Percentiles rank a stretch among this genome's conserved stretches.
These are phyloP conservation scores for Nothoprocta perdicaria DNA, from an alignment of 2,113 vertebrate species.

Conservation along the genomic window DNA sequence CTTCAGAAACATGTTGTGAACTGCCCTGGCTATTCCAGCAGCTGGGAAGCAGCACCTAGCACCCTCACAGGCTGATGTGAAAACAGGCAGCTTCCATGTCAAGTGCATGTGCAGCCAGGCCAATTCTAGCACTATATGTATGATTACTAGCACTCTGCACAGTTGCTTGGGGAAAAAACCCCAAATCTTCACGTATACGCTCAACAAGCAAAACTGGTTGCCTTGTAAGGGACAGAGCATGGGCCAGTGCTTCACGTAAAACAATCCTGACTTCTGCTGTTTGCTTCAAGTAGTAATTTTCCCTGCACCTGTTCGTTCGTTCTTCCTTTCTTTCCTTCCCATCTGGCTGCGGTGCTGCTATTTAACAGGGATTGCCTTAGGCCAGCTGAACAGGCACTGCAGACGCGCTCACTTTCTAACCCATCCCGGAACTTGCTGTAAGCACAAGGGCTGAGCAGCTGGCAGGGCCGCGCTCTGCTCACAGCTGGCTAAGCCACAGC, in stretches of 20 bases:
- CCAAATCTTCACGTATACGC: not conserved
- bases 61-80: not conserved
- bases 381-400: not conserved
- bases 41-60: conserved; percentile 15
- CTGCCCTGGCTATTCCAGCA: not conserved
- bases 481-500: not conserved
- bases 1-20: not conserved
- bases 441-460: not conserved
- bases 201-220: not conserved
- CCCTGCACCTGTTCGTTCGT: not conserved
- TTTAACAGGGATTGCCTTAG: not conserved
- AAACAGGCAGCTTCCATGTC: not conserved
- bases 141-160: not conserved
- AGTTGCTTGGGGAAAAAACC: conserved; percentile 15
- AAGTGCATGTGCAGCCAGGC: not conserved
- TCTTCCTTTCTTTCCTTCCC: no score
- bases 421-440: not conserved
- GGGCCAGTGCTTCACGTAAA: not conserved
- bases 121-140: not conserved
- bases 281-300: not conserved
- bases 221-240: not conserved
- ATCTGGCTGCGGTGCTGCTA: not conserved
- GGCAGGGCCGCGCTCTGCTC: conserved; percentile 10
- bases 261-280: not conserved
- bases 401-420: not conserved